Evolutionary conservation across 2,797 vertebrate genomes (phyloP), one percentile per base, ranked within the genome.

Genomic region (Gymnocypris eckloni): DNA sequence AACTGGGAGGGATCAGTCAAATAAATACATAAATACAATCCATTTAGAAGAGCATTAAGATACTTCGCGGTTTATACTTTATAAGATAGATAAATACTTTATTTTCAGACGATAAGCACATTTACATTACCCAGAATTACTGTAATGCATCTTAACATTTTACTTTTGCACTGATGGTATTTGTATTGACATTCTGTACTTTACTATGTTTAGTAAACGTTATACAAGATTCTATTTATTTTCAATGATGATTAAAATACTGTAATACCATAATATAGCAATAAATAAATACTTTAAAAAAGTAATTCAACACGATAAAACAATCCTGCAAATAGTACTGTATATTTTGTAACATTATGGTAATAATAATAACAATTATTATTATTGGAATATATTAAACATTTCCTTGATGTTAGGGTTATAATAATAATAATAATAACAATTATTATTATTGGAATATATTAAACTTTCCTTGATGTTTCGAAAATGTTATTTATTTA

Each of bases 1-100:
- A 88, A 91, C 90, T 86, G 90, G 94, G 93, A 84, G 88, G 93
- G 90, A 87, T 87, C 87, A 67, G 87, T 86, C 86, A 52, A 25
- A 37, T 37, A 64, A 64, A 64, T 64, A 13, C 28, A 64, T 61
- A 61, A 25, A 25, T 25, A 45, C 4, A 72, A 2, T 4, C n/a
- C 0, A 10, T 48, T 48, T 48, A 45, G n/a, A 72, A 28, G 43
- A 18, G 6, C 13, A 4, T 45, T 25, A 6, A 15, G 13, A 18
- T 28, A 18, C 25, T 16, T 50, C 28, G 20, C 1, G 18, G 9
- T 45, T 11, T 45, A 45, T 45, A 45, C 10, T 45, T 45, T 45
- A 10, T 45, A 11, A 43, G 41, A 43, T 43, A 43, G 41, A 9
- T 43, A 43, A 0, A 43, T 43, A 43, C 41, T 43, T 9, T 50